Evolutionary conservation across 2,797 vertebrate genomes (phyloP), one percentile per base, ranked within the genome.

Genomic region (Karalla daura): DNA sequence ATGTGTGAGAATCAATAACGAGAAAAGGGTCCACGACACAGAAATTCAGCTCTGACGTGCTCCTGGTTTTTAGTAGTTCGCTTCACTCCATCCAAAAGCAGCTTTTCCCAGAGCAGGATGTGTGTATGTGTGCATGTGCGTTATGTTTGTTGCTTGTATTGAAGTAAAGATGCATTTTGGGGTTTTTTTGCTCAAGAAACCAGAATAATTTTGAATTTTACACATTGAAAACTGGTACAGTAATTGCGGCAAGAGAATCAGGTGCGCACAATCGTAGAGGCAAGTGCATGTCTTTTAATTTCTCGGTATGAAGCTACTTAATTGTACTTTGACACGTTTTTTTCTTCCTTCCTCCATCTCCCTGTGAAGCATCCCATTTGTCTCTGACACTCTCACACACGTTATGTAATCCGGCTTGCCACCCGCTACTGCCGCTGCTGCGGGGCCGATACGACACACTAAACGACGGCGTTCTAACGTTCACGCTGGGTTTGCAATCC

Each of bases 401-500:
- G 28, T 86, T 70, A 74, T 54, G 62, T 54, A 76, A 76, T 63
- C 50, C 40, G 58, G 44, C 64, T 15, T 17, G 51, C 81, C 74
- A 81, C 75, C 78, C 81, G 75, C 81, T 68, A 56, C 65, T 60
- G 44, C 65, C 62, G 40, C 36, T 55, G 81, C 85, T 80, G 65
- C 44, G 17, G n/a, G 65, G 56, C 79, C 63, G 67, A 28, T 13
- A 74, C 54, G 75, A 59, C 55, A 67, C 65, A 66, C 76, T 68
- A 58, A 67, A 65, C 74, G 47, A 74, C 40, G 59, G 23, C 46
- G 63, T 50, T 68, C 30, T 63, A n/a, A n/a, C 30, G 9, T 63
- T 50, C 63, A 37, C 40, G 44, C 78, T 60, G 72, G 62, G 63
- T 63, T 73, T 43, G 59, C 66, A 23, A 53, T 20, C 35, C 76